Percentiles rank a stretch among this genome's conserved stretches.
phyloP scores from a whole-genome alignment of 2,888 invertebrate genomes.

The Hirtodrosophila duncani region DNA sequence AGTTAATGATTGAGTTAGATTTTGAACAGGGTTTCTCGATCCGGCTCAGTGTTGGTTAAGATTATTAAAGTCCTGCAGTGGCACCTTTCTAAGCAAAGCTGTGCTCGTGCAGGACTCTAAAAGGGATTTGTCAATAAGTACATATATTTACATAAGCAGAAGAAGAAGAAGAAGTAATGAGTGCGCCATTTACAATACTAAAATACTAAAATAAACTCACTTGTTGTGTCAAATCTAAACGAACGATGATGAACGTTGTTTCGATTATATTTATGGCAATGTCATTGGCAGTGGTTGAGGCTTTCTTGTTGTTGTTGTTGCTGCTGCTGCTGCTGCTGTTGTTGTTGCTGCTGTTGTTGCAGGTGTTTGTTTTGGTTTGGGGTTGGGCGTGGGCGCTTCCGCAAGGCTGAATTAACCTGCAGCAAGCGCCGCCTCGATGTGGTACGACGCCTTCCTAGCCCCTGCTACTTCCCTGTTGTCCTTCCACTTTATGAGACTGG shows the following conservation, averaged over 20 bases:
- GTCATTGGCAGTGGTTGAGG: constrained; percentile 69
- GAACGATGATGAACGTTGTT: constrained; percentile 61
- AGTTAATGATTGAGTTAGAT: too few relatives aligned
- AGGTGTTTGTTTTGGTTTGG: neutral
- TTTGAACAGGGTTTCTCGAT: too few relatives aligned
- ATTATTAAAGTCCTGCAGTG: too few relatives aligned
- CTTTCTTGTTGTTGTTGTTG: constrained; percentile 32
- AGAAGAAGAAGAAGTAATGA: too few relatives aligned
- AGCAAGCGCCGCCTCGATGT: constrained; percentile 57
- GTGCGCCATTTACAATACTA: constrained; percentile 22
- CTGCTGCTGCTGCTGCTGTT: constrained; percentile 14
- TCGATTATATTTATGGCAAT: constrained; percentile 64
- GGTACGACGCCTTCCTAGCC: constrained; percentile 1
- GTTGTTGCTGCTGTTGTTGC: constrained; percentile 7
- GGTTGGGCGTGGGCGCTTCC: constrained; percentile 19
- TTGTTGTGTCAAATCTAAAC: constrained; percentile 71
- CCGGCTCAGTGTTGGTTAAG: too few relatives aligned
- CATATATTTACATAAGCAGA: too few relatives aligned
- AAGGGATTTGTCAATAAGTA: too few relatives aligned
- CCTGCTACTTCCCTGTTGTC: constrained; percentile 4
- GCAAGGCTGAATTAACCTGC: constrained; percentile 36
- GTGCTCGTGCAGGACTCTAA: too few relatives aligned
- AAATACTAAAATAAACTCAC: constrained; percentile 51
- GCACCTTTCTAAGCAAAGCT: too few relatives aligned
- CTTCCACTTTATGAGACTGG: constrained; percentile 1